Evolutionary conservation across 2,797 vertebrate genomes (phyloP), one percentile per base, ranked within the genome.

Genomic region (Sebastes kiyomatsui): DNA sequence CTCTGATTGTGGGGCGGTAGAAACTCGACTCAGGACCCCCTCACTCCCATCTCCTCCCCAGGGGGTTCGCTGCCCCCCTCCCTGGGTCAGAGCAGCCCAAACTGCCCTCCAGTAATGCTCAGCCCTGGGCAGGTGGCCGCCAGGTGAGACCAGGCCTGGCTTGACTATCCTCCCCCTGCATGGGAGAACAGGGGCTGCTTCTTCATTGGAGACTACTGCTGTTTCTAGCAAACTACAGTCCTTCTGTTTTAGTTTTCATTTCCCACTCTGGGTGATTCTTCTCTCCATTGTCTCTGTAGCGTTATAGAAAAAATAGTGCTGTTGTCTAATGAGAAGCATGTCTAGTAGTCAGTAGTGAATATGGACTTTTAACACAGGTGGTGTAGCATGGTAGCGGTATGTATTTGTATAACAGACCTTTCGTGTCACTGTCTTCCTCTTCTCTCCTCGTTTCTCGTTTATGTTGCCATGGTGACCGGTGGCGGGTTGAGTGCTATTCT

Each of bases 21-120:
- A 95, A 98, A 97, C 88, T 96, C 97, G 1, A 96, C 93, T 94
- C 97, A 98, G 95, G 98, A 99, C 62, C 93, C 97, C 64, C 96
- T 97, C 64, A 96, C 97, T 85, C 93, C 97, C 76, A 95, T 97
- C 81, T 94, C 97, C 78, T 94, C 98, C 81, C 95, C 97, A 22
- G 93, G 97, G 73, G 97, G 88, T 89, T 93, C 96, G 9, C 87
- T 98, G 90, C 97, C 93, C 95, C 95, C 91, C 93, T 96, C 92
- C 38, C 94, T 98, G 88, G 96, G 97, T 80, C 96, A 97, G 82
- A 93, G 92, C 35, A 96, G 95, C 87, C 94, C 95, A 79, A 95
- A 88, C 87, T 91, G 90, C 90, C 95, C 96, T 89, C 83, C 97
- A 89, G 97, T 97, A 85, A 97, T 97, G 81, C 96, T 97, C 96